phyloP scores from a whole-genome alignment of 2,888 invertebrate genomes.

The Bugulina stolonifera region DNA sequence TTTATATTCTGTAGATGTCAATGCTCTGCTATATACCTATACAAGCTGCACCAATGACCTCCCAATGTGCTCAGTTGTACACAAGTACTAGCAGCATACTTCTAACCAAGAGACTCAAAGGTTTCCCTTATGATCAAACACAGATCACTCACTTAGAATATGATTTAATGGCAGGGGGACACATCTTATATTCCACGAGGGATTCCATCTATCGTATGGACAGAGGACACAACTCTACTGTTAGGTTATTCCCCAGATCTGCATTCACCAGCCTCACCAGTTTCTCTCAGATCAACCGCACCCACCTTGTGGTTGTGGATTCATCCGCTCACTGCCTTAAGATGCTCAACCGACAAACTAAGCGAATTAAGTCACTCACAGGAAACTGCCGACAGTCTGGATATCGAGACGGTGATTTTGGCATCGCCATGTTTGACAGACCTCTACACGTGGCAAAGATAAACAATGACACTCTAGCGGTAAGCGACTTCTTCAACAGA shows the following conservation, averaged over 20 bases:
- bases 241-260: not conserved
- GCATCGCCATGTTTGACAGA: not conserved
- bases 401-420: not conserved
- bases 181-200: not conserved
- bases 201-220: not conserved
- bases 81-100: no score
- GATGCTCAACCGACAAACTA: not conserved
- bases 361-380: not conserved
- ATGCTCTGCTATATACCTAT: no score
- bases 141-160: not conserved
- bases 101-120: no score
- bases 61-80: no score
- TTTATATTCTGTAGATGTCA: no score
- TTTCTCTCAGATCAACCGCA: not conserved
- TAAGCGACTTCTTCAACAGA: not conserved
- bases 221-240: not conserved
- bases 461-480: not conserved
- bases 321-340: not conserved
- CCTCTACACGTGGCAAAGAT: not conserved
- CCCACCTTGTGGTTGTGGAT: not conserved
- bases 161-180: not conserved
- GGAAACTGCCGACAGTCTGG: not conserved
- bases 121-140: no score
- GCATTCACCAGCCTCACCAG: not conserved
- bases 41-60: no score